Evolutionary conservation across 2,113 vertebrate species (phyloP), one percentile per base, ranked within the genome.

Genomic region (Regulus satrapa): DNA sequence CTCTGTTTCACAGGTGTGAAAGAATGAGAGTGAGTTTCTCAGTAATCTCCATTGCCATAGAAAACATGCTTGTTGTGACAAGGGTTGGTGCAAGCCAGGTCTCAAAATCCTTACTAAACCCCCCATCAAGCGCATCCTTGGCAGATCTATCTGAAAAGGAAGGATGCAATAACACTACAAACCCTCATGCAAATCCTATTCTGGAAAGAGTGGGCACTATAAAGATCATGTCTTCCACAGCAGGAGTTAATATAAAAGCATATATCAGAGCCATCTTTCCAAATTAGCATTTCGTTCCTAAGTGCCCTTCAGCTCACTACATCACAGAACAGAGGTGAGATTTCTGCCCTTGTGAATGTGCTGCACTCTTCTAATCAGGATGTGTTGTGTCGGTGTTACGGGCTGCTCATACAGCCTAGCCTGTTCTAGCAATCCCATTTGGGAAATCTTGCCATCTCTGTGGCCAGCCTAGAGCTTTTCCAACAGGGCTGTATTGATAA

Each of bases 271-370:
- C 18, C 5, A 1, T 71, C 51, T 83, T 85, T 89, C 85, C 55
- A 83, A 93, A 92, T 92, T 66, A 92, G 31, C 45, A 28, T 85
- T 94, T 92, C 59, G 38, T 83, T 90, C 67, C 56, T 62, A 67
- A 94, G 71, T 67, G 77, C 61, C 73, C 67, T 86, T 92, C 71
- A 86, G 76, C 59, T 67, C 52, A 51, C 74, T 91, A 66, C 78
- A 82, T 80, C 82, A 49, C 54, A 93, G 89, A 86, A 61, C 55
- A 92, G 68, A 61, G 51, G 79, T 79, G 88, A 88, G 77, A 95
- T 93, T 95, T 92, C 58, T 68, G 38, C 61, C 69, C 48, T 87
- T 78, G 80, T 54, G 59, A 92, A 48, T 43, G 63, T 81, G 83
- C 80, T 76, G 71, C 51, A 14, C 58, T 86, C 25, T 36, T 89